Base-by-base conservation (phyloP, 2,113 vertebrate genomes). In the Bos indicus region DNA sequence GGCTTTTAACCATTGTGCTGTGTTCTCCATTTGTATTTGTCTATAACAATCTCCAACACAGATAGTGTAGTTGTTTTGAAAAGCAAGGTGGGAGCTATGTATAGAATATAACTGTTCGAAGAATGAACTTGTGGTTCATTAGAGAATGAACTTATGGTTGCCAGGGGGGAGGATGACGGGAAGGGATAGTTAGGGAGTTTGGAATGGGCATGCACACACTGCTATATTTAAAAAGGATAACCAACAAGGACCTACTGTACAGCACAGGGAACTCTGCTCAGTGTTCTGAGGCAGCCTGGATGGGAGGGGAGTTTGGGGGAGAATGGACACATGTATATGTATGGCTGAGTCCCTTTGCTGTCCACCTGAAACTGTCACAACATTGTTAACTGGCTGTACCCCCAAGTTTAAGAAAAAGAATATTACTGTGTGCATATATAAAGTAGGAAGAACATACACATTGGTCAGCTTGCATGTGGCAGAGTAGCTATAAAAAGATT, bases 391-490 rank as follows among this genome's bases (percentile, higher is more conserved):
- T 43, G 23, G 71, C 40, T 77, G 3, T 43, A 26, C 6, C 40
- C 15, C 40, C 26, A 43, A 25, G 71, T 81, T 54, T 40, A 14
- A 51, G 14, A 16, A 33, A 52, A 43, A 64, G 11, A 86, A 46
- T 36, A 54, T 6, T 17, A 60, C 62, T 12, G 5, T 54, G 8
- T 40, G 74, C 12, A 48, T 4, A 46, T 1, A 46, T 43, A 57
- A 59, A 74, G 1, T 33, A 25, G 36, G 60, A 74, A 57, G 46
- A 71, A 36, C 16, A 51, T 1, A n/a, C 0, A 9, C 0, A 0
- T 16, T 2, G 15, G 6, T 40, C 8, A 46, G 46, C 21, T 17
- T 17, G 6, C n/a, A 2, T 36, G 1, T 11, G 14, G 40, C 3
- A 62, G 0, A 7, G 10, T 1, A 13, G 82, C 43, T 43, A 25